phyloP scores from a whole-genome alignment of 2,113 vertebrate genomes.

The Leucoraja erinaceus region DNA sequence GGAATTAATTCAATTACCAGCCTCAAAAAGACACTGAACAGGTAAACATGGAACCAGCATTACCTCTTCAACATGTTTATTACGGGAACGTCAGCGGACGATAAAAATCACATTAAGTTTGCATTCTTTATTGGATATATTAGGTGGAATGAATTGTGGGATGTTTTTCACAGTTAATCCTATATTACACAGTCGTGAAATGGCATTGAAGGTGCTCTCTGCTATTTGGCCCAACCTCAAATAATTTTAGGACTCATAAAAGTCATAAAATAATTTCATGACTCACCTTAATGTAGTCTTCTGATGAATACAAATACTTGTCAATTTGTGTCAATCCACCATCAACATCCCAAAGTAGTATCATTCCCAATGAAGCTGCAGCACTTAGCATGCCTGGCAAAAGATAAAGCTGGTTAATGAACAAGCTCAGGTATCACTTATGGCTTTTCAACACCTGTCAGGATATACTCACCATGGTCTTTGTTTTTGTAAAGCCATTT shows the following conservation, averaged over 20 bases:
- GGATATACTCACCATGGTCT: conserved; percentile 73
- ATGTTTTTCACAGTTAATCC: not conserved
- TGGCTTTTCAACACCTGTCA: not conserved
- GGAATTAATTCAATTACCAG: not conserved
- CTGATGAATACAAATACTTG: conserved; percentile 95
- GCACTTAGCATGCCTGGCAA: conserved; percentile 90
- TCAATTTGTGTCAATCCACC: conserved; percentile 95
- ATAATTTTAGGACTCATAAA: not conserved
- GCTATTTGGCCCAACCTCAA: not conserved
- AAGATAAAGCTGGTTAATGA: conserved; percentile 31
- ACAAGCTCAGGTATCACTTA: not conserved
- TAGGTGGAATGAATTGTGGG: not conserved
- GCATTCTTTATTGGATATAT: not conserved
- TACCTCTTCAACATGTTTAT: not conserved
- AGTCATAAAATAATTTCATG: not conserved
- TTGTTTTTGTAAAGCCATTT: conserved; percentile 99
- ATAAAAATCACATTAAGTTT: not conserved
- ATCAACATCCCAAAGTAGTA: conserved; percentile 93
- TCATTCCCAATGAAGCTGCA: conserved; percentile 89
- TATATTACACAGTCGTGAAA: too few relatives aligned
- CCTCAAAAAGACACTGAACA: not conserved
- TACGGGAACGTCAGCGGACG: not conserved
- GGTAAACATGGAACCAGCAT: not conserved
- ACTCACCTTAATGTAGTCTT: conserved; percentile 94
- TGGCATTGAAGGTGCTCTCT: not conserved